Evolutionary conservation across 2,888 invertebrate genomes (phyloP).

Genomic region (Lymantria dispar): DNA sequence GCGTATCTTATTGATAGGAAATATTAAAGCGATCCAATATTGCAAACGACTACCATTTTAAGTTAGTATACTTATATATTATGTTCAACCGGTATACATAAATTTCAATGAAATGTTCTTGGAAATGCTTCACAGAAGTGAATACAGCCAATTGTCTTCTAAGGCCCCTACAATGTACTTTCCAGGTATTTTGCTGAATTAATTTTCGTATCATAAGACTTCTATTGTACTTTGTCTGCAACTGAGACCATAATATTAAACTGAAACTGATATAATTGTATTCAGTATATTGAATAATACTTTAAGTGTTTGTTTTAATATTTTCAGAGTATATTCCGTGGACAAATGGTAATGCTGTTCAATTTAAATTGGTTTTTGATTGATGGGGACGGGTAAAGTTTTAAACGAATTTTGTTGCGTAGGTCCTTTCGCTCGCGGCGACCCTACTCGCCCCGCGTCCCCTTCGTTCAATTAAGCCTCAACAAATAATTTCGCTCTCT

Average conservation of each 20-base stretch:
- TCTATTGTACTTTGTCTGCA: not conserved
- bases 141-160: conserved; percentile 22
- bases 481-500: conserved; percentile 36
- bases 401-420: conserved; percentile 59
- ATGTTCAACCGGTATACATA: conserved; percentile 7
- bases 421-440: conserved; percentile 17
- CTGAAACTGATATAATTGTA: not conserved
- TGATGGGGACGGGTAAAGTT: conserved; percentile 65
- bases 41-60: not conserved
- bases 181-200: conserved; percentile 37
- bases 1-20: not conserved
- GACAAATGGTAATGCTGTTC: conserved; percentile 56
- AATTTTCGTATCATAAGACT: conserved; percentile 25
- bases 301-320: not conserved
- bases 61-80: not conserved
- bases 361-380: conserved; percentile 76
- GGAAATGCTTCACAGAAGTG: conserved; percentile 11
- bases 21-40: not conserved
- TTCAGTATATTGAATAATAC: not conserved
- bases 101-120: conserved; percentile 12
- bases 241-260: not conserved
- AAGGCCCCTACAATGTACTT: conserved; percentile 8
- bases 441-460: conserved; percentile 6
- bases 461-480: conserved; percentile 43
- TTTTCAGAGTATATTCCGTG: conserved; percentile 19